phyloP scores from a whole-genome alignment of 23 tunicate genomes.

The Phallusia fumigata region DNA sequence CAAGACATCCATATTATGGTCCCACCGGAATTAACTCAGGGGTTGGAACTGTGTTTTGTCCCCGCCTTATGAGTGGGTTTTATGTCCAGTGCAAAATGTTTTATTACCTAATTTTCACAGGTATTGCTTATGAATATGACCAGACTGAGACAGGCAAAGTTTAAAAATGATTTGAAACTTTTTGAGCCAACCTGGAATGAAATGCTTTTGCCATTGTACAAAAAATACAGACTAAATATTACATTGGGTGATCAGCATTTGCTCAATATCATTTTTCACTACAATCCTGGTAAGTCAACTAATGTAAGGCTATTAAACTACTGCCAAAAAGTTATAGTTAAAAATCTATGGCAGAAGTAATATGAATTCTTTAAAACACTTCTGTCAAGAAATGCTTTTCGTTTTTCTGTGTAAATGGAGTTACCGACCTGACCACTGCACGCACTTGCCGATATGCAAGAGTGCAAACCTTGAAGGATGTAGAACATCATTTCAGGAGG shows the following conservation, averaged over 20 bases:
- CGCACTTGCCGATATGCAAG: slow-evolving; percentile 67
- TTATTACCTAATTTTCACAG: too few relatives aligned
- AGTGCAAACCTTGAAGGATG: slow-evolving; percentile 42
- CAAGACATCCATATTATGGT: slow-evolving; percentile 82
- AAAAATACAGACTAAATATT: slow-evolving; percentile 58
- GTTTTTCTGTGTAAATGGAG: slow-evolving; percentile 67
- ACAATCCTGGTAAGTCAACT: slow-evolving; percentile 64
- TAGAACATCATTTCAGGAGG: slow-evolving; percentile 68
- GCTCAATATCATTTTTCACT: slow-evolving; percentile 70
- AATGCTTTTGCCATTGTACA: slow-evolving; percentile 67
- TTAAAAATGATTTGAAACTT: slow-evolving; percentile 59
- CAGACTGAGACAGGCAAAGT: slow-evolving; percentile 35
- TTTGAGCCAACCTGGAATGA: slow-evolving; percentile 47
- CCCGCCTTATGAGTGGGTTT: too few relatives aligned
- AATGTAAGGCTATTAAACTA: too few relatives aligned
- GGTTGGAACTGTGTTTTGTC: slow-evolving; percentile 21
- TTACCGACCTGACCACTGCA: slow-evolving; percentile 91
- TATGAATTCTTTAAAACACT: too few relatives aligned
- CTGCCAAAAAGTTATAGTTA: too few relatives aligned
- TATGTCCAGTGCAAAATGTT: too few relatives aligned
- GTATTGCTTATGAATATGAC: slow-evolving; percentile 82
- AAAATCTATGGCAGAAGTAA: too few relatives aligned
- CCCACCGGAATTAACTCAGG: slow-evolving; percentile 79
- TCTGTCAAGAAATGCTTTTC: slow-evolving; percentile 46
- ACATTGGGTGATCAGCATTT: slow-evolving; percentile 93